Evolutionary conservation across 2,113 vertebrate species (phyloP), one percentile per base, ranked within the genome.

Genomic region (Polyodon spathula): DNA sequence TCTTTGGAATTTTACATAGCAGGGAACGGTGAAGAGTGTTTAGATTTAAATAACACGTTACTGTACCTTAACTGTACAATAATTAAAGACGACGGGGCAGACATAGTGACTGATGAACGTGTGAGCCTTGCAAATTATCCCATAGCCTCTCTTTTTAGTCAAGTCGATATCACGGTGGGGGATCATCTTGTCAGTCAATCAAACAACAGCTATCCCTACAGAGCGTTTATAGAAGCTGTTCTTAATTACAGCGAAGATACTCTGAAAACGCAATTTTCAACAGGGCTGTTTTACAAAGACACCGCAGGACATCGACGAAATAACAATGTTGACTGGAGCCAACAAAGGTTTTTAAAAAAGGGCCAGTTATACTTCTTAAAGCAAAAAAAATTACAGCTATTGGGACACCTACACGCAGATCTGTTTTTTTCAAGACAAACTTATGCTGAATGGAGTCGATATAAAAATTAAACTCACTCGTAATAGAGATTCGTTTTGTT

Each of bases 61-160:
- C 14, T 53, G 7, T 17, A n/a, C 15, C 7, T 53, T 2, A 53
- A 27, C 27, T 27, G 27, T 27, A 27, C 1, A 27, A 27, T 53
- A 5, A 5, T 16, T 7, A 53, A 53, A 5, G 51, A 14, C 3
- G 4, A 17, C 3, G 3, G 15, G 11, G 2, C 51, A 11, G 16
- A 53, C 12, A n/a, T 53, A 2, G 51, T 3, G 51, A 6, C 14
- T 3, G 51, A 7, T n/a, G 51, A 14, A n/a, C 6, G 51, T 4
- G 6, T 8, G 51, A n/a, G n/a, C 62, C 46, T 62, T 44, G 54
- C 58, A 53, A 67, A 43, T 17, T 39, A 57, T 15, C 54, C 16
- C 41, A 53, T 62, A 41, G 48, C 46, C 54, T 62, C 54, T 51
- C 56, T 53, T 43, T 60, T 60, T 55, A 56, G 40, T 41, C 53